Base-by-base conservation (phyloP, 2,888 invertebrate species). In the Drosophila demipolita region DNA sequence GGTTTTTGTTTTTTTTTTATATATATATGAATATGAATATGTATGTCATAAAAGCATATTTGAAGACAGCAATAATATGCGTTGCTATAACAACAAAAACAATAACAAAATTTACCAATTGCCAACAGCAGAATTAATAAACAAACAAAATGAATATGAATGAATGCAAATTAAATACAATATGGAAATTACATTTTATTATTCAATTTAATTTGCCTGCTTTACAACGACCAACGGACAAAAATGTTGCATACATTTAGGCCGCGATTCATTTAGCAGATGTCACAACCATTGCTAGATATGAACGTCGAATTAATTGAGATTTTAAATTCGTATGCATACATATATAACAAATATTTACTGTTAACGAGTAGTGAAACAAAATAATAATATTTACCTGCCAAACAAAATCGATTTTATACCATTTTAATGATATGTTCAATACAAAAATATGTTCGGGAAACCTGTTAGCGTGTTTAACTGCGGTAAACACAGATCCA, bases 21-120 rank as follows among this genome's bases (percentile, higher is more conserved):
- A 26, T 23, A 23, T 23, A 23, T 23, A 23, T 23, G 23, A 23
- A 23, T 68, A 74, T 80, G 71, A 78, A 82, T 78, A 74, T 80
- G 70, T 66, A 81, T 81, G 67, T 9, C 61, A 60, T 52, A 60
- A 62, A 40, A 58, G 26, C 49, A 71, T 48, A 53, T 26, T 55
- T 50, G 66, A 26, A 58, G 57, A 53, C 66, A 71, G 52, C 29
- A 67, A 69, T 48, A 62, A 48, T 35, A 66, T 45, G 69, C 59
- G 64, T 66, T 77, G 78, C 64, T 77, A 78, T 77, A 73, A 61
- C 73, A 80, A 81, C 78, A 66, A 66, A 40, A 54, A 50, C 20
- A 62, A 48, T 33, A 52, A 7, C 23, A 53, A 38, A 32, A 58
- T 65, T 52, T 73, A 35, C 36, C 80, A 75, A 80, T 53, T 67